A percentile compares a stretch with the other conserved stretches of the same genome.
phyloP scores from a whole-genome alignment of 2,113 vertebrate genomes.

The Hydropotes inermis region DNA sequence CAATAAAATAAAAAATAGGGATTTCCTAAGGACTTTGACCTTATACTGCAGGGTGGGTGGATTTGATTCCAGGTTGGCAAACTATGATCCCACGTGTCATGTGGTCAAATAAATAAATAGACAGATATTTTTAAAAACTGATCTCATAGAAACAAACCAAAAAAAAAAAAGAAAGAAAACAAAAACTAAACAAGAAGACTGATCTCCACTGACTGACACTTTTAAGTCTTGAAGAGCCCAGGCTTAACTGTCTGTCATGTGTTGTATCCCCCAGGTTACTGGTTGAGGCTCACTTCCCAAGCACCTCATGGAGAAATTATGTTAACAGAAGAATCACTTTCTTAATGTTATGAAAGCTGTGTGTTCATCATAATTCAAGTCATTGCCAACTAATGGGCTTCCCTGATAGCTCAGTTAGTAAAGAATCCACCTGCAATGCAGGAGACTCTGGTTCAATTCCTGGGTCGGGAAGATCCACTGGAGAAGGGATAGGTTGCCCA shows the following conservation, averaged over 20 bases:
- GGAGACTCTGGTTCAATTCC: not conserved
- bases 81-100: not conserved
- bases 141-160: not conserved
- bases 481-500: not conserved
- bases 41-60: not conserved
- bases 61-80: not conserved
- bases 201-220: not conserved
- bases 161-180: not conserved
- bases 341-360: not conserved
- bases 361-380: not conserved
- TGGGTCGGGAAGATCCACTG: rapidly evolving
- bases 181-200: not conserved
- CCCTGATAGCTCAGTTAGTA: not conserved
- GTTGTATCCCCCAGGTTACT: not conserved
- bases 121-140: not conserved
- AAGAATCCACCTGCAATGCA: not conserved
- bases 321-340: not conserved
- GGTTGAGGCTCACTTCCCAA: not conserved
- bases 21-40: not conserved
- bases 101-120: not conserved
- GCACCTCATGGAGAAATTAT: not conserved
- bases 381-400: not conserved
- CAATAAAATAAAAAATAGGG: not conserved
- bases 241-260: not conserved
- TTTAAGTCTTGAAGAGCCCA: not conserved